Conservation (phyloP, 2,888 invertebrate species). For the Nomada ruficornis region DNA sequence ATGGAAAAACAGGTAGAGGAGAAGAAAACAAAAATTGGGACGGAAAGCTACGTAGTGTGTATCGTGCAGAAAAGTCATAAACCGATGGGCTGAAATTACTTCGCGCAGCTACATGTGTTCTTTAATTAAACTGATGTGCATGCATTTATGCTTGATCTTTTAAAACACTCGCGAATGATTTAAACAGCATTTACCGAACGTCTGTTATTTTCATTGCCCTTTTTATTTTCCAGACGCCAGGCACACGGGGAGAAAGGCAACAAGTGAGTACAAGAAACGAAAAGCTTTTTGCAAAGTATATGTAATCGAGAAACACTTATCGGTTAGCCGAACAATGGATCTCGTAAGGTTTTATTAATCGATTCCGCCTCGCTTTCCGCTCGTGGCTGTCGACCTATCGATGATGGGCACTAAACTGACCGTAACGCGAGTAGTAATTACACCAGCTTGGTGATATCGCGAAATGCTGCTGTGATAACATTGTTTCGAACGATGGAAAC, state of each 20-base stretch:
- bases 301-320: constrained; percentile 3
- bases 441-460: constrained; percentile 9
- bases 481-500: constrained; percentile 17
- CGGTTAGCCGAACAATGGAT: constrained; percentile 12
- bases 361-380: neutral
- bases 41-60: no score
- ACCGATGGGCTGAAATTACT: neutral
- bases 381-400: neutral
- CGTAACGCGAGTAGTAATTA: constrained; percentile 28
- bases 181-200: neutral
- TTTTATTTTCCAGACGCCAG: constrained; percentile 63
- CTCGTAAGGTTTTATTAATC: neutral
- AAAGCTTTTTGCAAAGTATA: neutral
- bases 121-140: neutral
- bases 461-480: constrained; percentile 28
- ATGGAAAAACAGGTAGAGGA: neutral
- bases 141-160: no score
- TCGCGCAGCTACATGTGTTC: neutral
- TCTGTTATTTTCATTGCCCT: neutral
- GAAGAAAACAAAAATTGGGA: no score
- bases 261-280: constrained; percentile 60
- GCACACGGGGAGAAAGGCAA: constrained; percentile 53
- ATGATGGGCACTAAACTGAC: constrained; percentile 16
- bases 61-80: neutral
- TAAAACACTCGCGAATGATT: neutral